Percentiles rank a stretch among this genome's conserved stretches.
Evolutionary conservation across 2,888 invertebrate genomes (phyloP).

Genomic region (Perithous albicinctus): DNA sequence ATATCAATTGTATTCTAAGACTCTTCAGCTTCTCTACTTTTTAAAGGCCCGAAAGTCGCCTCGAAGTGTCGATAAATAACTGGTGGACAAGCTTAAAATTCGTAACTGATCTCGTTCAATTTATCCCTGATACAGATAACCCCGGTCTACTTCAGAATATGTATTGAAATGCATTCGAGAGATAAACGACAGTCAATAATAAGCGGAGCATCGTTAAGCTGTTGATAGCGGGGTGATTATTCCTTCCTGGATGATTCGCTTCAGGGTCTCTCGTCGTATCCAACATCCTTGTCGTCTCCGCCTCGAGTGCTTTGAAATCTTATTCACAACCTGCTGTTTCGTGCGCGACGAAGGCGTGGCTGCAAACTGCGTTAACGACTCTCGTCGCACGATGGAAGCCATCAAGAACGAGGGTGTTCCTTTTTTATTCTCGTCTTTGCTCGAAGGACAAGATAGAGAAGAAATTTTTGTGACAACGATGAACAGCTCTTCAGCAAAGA

Average conservation of each 20-base stretch:
- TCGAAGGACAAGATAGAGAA: constrained; percentile 57
- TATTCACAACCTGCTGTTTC: constrained; percentile 64
- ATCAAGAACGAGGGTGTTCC: constrained; percentile 23
- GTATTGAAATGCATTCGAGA: constrained; percentile 46
- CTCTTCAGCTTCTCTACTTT: no score
- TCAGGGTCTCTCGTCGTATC: constrained; percentile 64
- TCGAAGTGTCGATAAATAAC: no score
- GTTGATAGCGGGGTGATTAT: constrained; percentile 78
- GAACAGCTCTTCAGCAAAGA: constrained; percentile 74
- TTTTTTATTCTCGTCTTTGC: constrained; percentile 21
- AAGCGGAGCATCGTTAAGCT: constrained; percentile 76
- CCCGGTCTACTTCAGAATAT: not conserved
- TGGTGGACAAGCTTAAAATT: not conserved
- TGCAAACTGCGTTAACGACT: constrained; percentile 79
- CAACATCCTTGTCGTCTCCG: constrained; percentile 49
- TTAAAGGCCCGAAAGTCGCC: no score
- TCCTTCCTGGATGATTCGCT: constrained; percentile 69
- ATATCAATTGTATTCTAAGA: no score
- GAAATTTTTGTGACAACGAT: constrained; percentile 70
- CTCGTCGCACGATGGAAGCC: constrained; percentile 14
- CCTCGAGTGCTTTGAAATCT: constrained; percentile 73
- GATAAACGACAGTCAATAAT: constrained; percentile 76
- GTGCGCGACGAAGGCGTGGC: constrained; percentile 76
- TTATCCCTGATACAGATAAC: not conserved
- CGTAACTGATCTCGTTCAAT: not conserved